Conservation (phyloP, 2,888 invertebrate species). For the Drosophila pseudotalamancana region DNA sequence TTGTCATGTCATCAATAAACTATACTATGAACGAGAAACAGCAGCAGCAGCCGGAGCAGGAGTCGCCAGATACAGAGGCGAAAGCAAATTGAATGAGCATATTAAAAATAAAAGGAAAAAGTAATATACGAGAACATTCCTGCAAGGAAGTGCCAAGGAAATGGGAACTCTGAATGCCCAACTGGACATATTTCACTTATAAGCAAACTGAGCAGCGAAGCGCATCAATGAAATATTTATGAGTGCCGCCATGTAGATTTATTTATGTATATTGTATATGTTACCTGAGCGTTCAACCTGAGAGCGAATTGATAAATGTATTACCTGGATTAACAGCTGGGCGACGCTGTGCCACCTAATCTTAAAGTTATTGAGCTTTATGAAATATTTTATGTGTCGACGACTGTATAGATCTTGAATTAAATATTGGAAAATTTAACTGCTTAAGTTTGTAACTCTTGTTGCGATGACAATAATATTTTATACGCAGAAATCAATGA, state of each 20-base stretch:
- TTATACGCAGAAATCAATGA: too few species aligned
- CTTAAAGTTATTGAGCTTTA: constrained; percentile 12
- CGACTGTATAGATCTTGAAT: background rate
- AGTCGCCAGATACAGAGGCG: constrained; percentile 8
- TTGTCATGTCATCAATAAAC: constrained; percentile 81
- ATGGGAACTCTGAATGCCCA: constrained; percentile 47
- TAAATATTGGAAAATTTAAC: constrained; percentile 1
- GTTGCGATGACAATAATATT: background rate
- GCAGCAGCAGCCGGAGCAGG: constrained; percentile 1
- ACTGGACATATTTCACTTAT: constrained; percentile 50
- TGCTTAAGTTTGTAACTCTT: background rate
- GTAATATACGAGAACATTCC: constrained; percentile 31
- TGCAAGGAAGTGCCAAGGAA: constrained; percentile 69
- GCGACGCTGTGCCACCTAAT: background rate
- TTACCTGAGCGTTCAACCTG: constrained; percentile 21
- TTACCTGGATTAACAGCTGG: constrained; percentile 41
- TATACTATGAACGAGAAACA: constrained; percentile 34
- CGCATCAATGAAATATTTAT: constrained; percentile 72
- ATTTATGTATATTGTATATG: constrained; percentile 50
- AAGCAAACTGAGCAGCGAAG: constrained; percentile 46
- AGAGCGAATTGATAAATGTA: constrained; percentile 59
- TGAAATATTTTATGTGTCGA: constrained; percentile 12
- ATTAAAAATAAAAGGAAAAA: constrained; percentile 58
- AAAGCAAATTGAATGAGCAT: constrained; percentile 73
- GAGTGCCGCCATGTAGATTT: constrained; percentile 62